A percentile compares a stretch with the other conserved stretches of the same genome.
Conservation (phyloP, 2,888 invertebrate genomes). For the Polydrusus cervinus region DNA sequence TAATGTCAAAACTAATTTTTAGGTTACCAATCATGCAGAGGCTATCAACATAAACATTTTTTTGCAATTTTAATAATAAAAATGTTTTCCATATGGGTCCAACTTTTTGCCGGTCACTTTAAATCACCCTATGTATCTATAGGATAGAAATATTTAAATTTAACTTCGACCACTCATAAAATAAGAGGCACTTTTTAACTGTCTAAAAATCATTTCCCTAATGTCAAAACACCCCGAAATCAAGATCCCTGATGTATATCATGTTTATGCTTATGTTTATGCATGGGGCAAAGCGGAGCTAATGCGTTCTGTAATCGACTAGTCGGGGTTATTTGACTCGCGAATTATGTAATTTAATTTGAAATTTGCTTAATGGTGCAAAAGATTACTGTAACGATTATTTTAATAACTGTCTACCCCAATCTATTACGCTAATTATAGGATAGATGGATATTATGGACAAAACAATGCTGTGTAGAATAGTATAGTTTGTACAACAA, state of each 20-base stretch:
- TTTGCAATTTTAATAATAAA: no score
- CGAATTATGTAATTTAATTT: conserved; percentile 67
- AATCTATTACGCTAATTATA: conserved; percentile 34
- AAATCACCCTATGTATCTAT: no score
- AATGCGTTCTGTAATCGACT: conserved; percentile 66
- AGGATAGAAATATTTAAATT: no score
- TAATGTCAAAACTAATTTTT: no score
- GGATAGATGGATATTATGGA: conserved; percentile 6
- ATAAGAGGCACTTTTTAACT: no score
- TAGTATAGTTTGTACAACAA: no score
- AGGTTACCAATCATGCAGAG: no score
- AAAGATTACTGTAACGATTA: conserved; percentile 64
- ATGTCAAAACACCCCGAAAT: background rate
- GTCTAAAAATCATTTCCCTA: background rate
- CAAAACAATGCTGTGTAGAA: conserved; percentile 6
- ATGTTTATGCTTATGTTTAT: conserved; percentile 66
- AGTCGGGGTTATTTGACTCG: conserved; percentile 49
- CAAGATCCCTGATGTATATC: conserved; percentile 27
- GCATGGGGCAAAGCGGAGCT: conserved; percentile 63
- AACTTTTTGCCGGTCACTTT: no score
- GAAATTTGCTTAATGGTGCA: conserved; percentile 67
- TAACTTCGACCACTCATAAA: background rate
- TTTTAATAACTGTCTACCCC: conserved; percentile 50
- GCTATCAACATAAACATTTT: no score
- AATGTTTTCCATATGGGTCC: no score